Evolutionary conservation across 2,797 vertebrate genomes (phyloP).

Genomic region (Chrosomus eos): DNA sequence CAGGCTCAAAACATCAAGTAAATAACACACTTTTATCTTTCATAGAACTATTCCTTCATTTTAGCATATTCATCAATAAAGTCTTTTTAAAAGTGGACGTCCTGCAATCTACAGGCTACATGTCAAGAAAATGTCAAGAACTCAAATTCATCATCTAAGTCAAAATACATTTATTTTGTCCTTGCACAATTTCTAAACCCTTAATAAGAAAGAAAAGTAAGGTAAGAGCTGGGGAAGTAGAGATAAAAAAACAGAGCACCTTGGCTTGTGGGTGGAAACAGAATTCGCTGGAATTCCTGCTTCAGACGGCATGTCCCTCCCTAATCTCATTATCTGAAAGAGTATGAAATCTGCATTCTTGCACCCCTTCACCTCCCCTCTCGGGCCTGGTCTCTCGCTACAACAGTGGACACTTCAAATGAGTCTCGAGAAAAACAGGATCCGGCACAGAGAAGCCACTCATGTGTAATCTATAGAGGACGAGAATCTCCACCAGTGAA

Average conservation of each 20-base stretch:
- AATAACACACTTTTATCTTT: background rate
- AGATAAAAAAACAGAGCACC: slow-evolving; percentile 11
- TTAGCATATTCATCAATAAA: background rate
- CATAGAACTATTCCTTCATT: background rate
- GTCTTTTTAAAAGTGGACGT: background rate
- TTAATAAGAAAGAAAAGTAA: slow-evolving; percentile 15
- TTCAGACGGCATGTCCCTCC: slow-evolving; percentile 66
- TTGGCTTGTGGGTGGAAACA: slow-evolving; percentile 59
- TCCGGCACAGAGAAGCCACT: slow-evolving; percentile 17
- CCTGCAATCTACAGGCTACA: background rate
- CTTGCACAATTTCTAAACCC: background rate
- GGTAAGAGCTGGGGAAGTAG: background rate
- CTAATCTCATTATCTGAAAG: slow-evolving; percentile 79
- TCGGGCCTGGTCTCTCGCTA: background rate
- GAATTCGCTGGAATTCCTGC: slow-evolving; percentile 74
- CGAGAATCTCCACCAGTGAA: slow-evolving; percentile 9
- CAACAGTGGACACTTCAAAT: slow-evolving; percentile 52
- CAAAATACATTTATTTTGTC: background rate
- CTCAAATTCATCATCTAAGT: background rate
- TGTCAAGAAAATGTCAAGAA: background rate
- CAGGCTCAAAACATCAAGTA: background rate
- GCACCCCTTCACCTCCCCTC: slow-evolving; percentile 36
- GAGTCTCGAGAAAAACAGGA: slow-evolving; percentile 5
- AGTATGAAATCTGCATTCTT: slow-evolving; percentile 79
- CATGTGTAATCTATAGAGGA: slow-evolving; percentile 33